phyloP scores from a whole-genome alignment of 2,888 invertebrate species.

The Pachliopta kotzebuea region DNA sequence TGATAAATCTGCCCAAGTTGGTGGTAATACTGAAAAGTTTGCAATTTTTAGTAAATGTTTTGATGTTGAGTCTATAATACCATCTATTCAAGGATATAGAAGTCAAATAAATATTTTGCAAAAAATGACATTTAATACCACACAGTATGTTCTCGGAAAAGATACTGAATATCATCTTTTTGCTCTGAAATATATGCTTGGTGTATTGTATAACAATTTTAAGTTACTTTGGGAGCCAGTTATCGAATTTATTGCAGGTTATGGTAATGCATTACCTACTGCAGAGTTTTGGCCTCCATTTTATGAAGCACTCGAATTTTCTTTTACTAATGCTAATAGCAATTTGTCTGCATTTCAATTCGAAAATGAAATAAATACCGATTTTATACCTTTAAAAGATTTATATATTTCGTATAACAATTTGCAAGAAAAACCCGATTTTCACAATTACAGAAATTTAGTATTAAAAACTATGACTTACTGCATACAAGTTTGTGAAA shows the following conservation, averaged over 20 bases:
- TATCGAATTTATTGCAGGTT: conserved; percentile 86
- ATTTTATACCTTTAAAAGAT: conserved; percentile 50
- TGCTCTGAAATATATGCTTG: conserved; percentile 89
- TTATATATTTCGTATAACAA: conserved; percentile 62
- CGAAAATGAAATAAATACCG: conserved; percentile 57
- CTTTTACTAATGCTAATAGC: conserved; percentile 68
- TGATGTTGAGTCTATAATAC: conserved; percentile 84
- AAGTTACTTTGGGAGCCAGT: conserved; percentile 94
- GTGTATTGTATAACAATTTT: conserved; percentile 92
- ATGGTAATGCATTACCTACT: conserved; percentile 82
- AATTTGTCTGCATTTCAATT: conserved; percentile 57
- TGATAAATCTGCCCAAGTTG: conserved; percentile 55
- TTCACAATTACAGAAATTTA: conserved; percentile 87
- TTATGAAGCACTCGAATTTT: conserved; percentile 78
- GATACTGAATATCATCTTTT: conserved; percentile 81
- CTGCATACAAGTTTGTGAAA: conserved; percentile 88
- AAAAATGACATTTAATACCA: conserved; percentile 84
- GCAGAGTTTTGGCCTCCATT: conserved; percentile 89
- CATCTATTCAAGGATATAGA: conserved; percentile 89
- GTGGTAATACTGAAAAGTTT: conserved; percentile 65
- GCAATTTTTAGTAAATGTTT: conserved; percentile 84
- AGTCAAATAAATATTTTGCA: conserved; percentile 87
- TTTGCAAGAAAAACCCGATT: conserved; percentile 83
- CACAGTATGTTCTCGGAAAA: conserved; percentile 78
- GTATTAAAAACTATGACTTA: conserved; percentile 89